Conservation (phyloP, 2,797 vertebrate genomes). For the Xyrichtys novacula region DNA sequence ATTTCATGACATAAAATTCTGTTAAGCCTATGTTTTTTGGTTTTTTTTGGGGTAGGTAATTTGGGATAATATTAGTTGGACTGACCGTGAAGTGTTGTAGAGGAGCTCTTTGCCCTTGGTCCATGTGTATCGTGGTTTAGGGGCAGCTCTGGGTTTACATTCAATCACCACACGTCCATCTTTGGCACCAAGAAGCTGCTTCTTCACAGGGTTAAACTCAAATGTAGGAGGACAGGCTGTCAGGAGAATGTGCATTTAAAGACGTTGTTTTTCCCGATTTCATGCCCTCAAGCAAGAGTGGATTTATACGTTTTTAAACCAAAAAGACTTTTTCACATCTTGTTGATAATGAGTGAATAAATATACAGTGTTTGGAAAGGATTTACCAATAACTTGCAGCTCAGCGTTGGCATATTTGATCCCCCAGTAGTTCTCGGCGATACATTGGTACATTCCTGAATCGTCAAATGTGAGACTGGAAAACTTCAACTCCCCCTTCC, state of each 20-base stretch:
- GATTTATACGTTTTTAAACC: no score
- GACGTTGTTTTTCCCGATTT: not conserved
- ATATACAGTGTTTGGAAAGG: no score
- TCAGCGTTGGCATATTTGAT: conserved; percentile 97
- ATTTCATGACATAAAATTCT: no score
- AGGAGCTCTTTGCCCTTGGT: conserved; percentile 94
- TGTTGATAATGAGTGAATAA: no score
- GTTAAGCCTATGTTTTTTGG: no score
- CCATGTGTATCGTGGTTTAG: conserved; percentile 93
- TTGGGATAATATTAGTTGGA: no score
- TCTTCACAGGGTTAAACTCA: conserved; percentile 95
- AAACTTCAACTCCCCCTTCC: conserved; percentile 93
- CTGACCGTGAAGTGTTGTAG: conserved; percentile 91
- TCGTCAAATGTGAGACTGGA: conserved; percentile 92
- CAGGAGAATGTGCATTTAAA: conserved; percentile 6
- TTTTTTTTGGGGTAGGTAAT: no score
- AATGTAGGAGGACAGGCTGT: conserved; percentile 94
- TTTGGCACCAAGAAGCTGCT: conserved; percentile 92
- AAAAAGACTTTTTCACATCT: no score
- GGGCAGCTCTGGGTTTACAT: conserved; percentile 96
- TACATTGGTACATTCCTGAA: conserved; percentile 98
- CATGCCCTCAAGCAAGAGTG: no score
- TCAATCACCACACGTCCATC: conserved; percentile 94
- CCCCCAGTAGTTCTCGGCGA: conserved; percentile 94
- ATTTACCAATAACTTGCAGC: conserved; percentile 92